phyloP scores from a whole-genome alignment of 2,797 vertebrate genomes.

The Perdix hodgsoniae region DNA sequence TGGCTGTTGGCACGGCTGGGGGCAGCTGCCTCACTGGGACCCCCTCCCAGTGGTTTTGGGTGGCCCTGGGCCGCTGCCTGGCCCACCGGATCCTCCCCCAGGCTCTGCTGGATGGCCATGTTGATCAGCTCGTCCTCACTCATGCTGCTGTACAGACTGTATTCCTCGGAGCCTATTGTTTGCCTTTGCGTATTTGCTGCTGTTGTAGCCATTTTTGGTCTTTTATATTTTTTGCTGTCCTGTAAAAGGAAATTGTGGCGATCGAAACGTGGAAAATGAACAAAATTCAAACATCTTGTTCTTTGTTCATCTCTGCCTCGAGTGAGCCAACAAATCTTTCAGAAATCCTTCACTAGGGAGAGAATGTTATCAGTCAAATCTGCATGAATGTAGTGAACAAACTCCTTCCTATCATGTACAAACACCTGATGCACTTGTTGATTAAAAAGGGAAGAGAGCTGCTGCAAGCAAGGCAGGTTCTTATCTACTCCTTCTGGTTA shows the following conservation, averaged over 20 bases:
- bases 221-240: constrained; percentile 43
- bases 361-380: not conserved
- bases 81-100: constrained; percentile 71
- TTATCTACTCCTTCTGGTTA: constrained; percentile 10
- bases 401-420: not conserved
- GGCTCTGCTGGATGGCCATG: constrained; percentile 91
- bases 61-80: constrained; percentile 54
- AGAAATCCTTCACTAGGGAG: not conserved
- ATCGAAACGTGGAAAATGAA: constrained; percentile 3
- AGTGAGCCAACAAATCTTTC: not conserved
- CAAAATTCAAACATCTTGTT: not conserved
- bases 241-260: not conserved
- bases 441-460: not conserved
- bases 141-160: constrained; percentile 88
- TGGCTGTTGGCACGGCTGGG: not conserved
- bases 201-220: constrained; percentile 62
- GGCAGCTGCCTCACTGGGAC: not conserved
- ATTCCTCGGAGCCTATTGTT: constrained; percentile 85
- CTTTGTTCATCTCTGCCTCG: not conserved
- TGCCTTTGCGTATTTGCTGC: constrained; percentile 64
- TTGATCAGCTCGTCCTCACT: constrained; percentile 91
- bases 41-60: constrained; percentile 44
- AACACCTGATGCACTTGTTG: not conserved
- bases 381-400: not conserved
- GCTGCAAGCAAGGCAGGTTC: not conserved